phyloP scores from a whole-genome alignment of 2,797 vertebrate genomes.

The Gouania willdenowi region DNA sequence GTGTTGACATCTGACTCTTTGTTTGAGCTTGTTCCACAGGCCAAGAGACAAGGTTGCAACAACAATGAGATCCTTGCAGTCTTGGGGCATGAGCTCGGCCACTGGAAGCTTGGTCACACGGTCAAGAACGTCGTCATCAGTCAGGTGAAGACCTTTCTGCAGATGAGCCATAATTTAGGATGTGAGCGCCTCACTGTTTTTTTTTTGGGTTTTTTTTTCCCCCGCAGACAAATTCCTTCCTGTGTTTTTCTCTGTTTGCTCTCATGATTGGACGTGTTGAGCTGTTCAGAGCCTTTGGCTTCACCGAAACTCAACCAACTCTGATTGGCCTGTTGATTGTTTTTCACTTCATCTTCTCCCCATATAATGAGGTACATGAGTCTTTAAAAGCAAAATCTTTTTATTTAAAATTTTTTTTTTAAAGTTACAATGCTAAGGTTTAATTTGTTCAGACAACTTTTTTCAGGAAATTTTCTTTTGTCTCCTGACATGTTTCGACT shows the following conservation, averaged over 20 bases:
- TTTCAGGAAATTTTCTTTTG: too few relatives aligned
- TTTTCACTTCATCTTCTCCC: slow-evolving; percentile 99
- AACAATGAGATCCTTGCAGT: slow-evolving; percentile 96
- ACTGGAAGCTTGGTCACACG: slow-evolving; percentile 98
- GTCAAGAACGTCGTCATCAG: slow-evolving; percentile 97
- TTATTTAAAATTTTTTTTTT: too few relatives aligned
- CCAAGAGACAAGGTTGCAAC: slow-evolving; percentile 97
- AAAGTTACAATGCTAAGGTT: too few relatives aligned
- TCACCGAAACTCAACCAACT: slow-evolving; percentile 89
- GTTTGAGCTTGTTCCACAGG: slow-evolving; percentile 63
- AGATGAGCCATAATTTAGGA: rapidly evolving
- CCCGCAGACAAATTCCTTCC: slow-evolving; percentile 93
- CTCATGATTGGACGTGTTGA: slow-evolving; percentile 91
- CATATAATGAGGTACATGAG: slow-evolving; percentile 99
- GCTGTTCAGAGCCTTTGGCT: slow-evolving; percentile 95
- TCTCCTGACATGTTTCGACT: too few relatives aligned
- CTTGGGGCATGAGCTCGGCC: slow-evolving; percentile 94
- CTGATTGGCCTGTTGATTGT: slow-evolving; percentile 98
- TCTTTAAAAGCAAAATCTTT: too few relatives aligned
- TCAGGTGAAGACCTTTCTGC: slow-evolving; percentile 83
- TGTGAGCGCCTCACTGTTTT: too few relatives aligned
- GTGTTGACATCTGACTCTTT: too few relatives aligned
- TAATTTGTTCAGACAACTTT: too few relatives aligned
- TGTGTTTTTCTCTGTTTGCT: slow-evolving; percentile 96
- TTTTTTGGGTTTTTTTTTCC: too few relatives aligned